Conservation (phyloP, 2,888 invertebrate genomes). For the Euproctis similis region DNA sequence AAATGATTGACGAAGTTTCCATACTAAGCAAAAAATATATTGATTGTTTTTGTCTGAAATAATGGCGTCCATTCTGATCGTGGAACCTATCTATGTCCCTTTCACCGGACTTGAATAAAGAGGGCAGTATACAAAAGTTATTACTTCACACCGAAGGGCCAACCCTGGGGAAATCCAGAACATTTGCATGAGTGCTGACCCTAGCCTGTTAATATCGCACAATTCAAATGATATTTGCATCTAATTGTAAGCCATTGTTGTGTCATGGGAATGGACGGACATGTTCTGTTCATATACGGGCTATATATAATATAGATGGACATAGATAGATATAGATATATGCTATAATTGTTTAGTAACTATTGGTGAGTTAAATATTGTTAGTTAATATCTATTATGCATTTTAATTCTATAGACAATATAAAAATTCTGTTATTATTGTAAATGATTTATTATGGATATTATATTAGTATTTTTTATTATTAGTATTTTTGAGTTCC, state of each 20-base stretch:
- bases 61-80: conserved; percentile 7
- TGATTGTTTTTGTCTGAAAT: no score
- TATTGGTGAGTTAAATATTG: conserved; percentile 18
- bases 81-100: conserved; percentile 7
- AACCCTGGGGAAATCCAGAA: conserved; percentile 64
- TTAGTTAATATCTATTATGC: conserved; percentile 1
- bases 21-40: no score
- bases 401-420: no score
- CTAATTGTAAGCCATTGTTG: conserved; percentile 65
- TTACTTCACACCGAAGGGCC: conserved; percentile 43
- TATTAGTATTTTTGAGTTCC: no score
- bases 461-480: no score
- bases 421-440: no score
- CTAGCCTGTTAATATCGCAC: conserved; percentile 49
- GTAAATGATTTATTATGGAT: no score
- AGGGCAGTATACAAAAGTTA: conserved; percentile 31
- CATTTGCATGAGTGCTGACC: conserved; percentile 63
- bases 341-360: conserved; percentile 20
- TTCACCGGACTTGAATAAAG: conserved; percentile 22
- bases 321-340: conserved; percentile 8
- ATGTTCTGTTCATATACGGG: conserved; percentile 5
- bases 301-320: conserved; percentile 15
- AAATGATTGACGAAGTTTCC: no score
- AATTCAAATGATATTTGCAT: conserved; percentile 65
- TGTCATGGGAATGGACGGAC: conserved; percentile 55